These are phyloP conservation scores for Rotaria sp. DNA, from an alignment of 2,888 invertebrate species.

Conservation along the genomic window DNA sequence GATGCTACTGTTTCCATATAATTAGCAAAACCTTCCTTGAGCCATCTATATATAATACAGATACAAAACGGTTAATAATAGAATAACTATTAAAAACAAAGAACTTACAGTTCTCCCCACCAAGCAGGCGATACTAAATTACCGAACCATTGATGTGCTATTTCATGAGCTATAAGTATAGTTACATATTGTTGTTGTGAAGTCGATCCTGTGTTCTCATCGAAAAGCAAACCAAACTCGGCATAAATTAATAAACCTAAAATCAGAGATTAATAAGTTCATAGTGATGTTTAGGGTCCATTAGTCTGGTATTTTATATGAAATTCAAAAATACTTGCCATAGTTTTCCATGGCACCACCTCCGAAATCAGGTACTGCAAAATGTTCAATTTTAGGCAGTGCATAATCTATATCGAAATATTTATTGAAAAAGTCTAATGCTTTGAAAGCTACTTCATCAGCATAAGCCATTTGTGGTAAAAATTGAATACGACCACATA, in stretches of 20 bases:
- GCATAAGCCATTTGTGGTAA: constrained; percentile 50
- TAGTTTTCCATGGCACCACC: constrained; percentile 55
- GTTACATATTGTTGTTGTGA: constrained; percentile 71
- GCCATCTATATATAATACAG: too few relatives aligned
- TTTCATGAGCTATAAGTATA: constrained; percentile 72
- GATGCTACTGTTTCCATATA: constrained; percentile 91
- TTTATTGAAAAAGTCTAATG: constrained; percentile 50
- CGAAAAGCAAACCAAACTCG: constrained; percentile 80
- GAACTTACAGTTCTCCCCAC: constrained; percentile 39
- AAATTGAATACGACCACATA: constrained; percentile 35
- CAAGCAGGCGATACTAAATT: constrained; percentile 41
- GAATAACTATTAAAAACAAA: too few relatives aligned
- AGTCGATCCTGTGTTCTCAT: constrained; percentile 75
- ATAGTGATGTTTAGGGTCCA: too few relatives aligned
- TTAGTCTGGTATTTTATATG: too few relatives aligned
- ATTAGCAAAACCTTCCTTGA: too few relatives aligned
- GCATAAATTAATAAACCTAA: constrained; percentile 71
- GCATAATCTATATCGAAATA: constrained; percentile 47
- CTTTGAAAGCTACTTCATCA: constrained; percentile 46
- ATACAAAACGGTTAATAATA: too few relatives aligned
- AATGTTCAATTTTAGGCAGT: constrained; percentile 49
- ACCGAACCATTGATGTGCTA: constrained; percentile 60
- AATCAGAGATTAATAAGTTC: too few relatives aligned
- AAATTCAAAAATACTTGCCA: neutral
- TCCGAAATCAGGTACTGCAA: constrained; percentile 54